Evolutionary conservation across 2,888 invertebrate species (phyloP), one percentile per base, ranked within the genome.

Genomic region (Tricholauxania praeusta): DNA sequence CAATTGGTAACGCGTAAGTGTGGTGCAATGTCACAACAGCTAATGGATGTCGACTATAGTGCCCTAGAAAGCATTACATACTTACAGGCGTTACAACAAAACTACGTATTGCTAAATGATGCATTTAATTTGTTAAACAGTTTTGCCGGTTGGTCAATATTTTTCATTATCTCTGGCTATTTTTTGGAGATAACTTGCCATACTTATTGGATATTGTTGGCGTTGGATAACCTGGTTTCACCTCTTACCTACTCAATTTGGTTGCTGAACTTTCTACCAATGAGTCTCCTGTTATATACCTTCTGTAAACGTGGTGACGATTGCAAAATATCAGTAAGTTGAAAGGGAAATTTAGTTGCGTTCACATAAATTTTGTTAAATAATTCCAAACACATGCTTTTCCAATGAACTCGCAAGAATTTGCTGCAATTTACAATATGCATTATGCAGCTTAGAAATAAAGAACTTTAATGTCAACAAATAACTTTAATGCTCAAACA

Each of bases 121-220:
- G 77, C 78, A 1, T 72, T 75, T 10, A 22, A 22, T 1, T 66
- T 72, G 14, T 49, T 79, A 12, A 80, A 80, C 69, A 69, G 74
- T 52, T 79, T 79, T 63, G 72, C 71, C 1, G 79, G 79, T 52
- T 75, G 74, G 62, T 80, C 80, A 14, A 28, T 78, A 17, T 78
- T 80, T 66, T 71, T 77, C 1, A 69, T 72, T 0, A 69, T 74
- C 28, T 72, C 70, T 3, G 74, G 78, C 14, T 77, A 76, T 69
- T 74, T 77, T 32, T 52, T 80, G 6, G 79, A 79, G 22, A 71
- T 73, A 17, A 79, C 76, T 1, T 78, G 77, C 55, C 78, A 79
- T 52, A 55, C 75, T n/a, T 80, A 80, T 69, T 80, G 79, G 79
- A 68, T 72, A 12, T 53, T 79, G 15, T 64, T 80, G 66, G 64